Conservation (phyloP, 2,797 vertebrate genomes). For the Poeciliopsis turneri region DNA sequence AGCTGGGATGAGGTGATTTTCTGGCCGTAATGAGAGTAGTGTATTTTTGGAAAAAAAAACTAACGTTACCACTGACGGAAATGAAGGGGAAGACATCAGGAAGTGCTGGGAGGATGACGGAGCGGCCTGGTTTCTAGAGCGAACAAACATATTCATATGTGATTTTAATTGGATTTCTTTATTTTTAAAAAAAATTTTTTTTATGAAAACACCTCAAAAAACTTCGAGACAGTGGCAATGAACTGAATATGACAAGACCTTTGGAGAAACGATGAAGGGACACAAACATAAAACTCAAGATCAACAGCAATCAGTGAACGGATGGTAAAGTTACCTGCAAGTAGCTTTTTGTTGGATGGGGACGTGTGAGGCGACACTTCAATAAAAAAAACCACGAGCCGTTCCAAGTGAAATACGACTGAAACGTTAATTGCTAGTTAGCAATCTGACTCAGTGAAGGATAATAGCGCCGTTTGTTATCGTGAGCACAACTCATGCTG, state of each 20-base stretch:
- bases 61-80: too few species aligned
- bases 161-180: too few species aligned
- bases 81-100: too few species aligned
- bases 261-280: background rate
- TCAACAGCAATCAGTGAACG: background rate
- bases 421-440: constrained; percentile 25
- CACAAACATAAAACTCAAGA: background rate
- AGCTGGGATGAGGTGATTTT: too few species aligned
- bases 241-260: background rate
- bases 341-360: background rate
- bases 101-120: too few species aligned
- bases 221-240: background rate
- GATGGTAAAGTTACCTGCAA: background rate
- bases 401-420: constrained; percentile 9
- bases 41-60: too few species aligned
- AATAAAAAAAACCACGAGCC: background rate
- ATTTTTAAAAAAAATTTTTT: too few species aligned
- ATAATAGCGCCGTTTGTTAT: constrained; percentile 17
- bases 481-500: constrained; percentile 4
- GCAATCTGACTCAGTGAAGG: background rate
- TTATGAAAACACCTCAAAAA: background rate
- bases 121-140: background rate
- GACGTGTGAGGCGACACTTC: background rate
- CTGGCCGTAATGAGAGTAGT: too few species aligned
- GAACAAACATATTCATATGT: too few species aligned